These are phyloP conservation scores for Corydoras maculifer DNA, from an alignment of 2,113 vertebrate genomes.

Conservation along the genomic window DNA sequence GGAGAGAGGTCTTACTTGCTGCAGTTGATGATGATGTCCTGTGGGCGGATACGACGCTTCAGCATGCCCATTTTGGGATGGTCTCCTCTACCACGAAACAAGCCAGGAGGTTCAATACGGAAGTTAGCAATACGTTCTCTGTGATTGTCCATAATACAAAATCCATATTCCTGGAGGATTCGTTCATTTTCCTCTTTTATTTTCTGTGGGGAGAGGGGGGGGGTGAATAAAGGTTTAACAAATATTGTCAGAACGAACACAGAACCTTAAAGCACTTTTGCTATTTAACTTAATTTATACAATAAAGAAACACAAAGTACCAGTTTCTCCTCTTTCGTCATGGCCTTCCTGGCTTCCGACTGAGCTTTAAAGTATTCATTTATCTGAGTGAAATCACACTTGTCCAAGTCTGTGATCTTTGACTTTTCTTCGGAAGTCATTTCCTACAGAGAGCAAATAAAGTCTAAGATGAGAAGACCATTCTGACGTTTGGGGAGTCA, in stretches of 20 bases:
- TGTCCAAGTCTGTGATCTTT: constrained; percentile 81
- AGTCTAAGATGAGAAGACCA: background rate
- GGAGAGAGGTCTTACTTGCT: constrained; percentile 78
- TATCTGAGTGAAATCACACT: constrained; percentile 90
- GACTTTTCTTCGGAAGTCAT: constrained; percentile 90
- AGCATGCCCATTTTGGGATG: constrained; percentile 98
- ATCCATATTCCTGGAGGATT: constrained; percentile 85
- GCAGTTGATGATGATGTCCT: constrained; percentile 95
- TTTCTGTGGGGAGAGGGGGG: constrained; percentile 70
- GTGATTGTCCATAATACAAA: constrained; percentile 97
- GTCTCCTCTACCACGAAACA: constrained; percentile 93
- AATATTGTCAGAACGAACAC: no score
- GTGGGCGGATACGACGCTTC: constrained; percentile 85
- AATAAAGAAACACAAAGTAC: constrained; percentile 52
- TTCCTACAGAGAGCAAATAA: constrained; percentile 66
- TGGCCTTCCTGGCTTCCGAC: constrained; percentile 87
- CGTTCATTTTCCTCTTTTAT: constrained; percentile 90
- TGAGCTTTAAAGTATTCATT: constrained; percentile 91
- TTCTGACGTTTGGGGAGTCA: background rate
- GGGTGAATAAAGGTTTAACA: background rate
- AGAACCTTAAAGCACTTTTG: no score
- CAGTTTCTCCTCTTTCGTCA: constrained; percentile 91
- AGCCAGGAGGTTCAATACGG: constrained; percentile 91
- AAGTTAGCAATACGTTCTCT: constrained; percentile 95
- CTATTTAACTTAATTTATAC: no score